Percentiles rank a stretch among this genome's conserved stretches.
phyloP scores from a whole-genome alignment of 2,113 vertebrate species.

The Corythornis cristatus region DNA sequence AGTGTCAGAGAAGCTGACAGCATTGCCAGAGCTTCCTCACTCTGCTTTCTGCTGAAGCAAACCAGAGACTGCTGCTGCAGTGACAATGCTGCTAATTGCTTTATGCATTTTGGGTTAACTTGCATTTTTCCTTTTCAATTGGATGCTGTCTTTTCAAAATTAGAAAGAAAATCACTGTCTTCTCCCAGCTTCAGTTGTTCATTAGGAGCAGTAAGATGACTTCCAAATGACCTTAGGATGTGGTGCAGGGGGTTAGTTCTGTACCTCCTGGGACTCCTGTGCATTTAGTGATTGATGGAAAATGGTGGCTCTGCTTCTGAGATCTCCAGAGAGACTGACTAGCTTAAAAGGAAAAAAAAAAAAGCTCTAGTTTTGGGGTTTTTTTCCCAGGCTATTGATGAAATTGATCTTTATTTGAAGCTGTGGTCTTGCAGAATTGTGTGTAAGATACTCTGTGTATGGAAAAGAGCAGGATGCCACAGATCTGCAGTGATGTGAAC shows the following conservation, averaged over 20 bases:
- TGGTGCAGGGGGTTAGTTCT: neutral
- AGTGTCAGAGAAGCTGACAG: neutral
- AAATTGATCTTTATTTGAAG: neutral
- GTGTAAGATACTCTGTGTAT: neutral
- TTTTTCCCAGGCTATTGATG: rapidly evolving
- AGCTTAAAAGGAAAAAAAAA: neutral
- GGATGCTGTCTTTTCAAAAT: neutral
- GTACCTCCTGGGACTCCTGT: neutral
- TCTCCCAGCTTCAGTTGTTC: neutral
- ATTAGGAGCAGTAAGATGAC: neutral
- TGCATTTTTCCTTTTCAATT: neutral
- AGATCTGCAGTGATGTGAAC: neutral
- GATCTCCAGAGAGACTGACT: neutral
- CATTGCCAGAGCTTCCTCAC: rapidly evolving
- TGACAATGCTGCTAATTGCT: neutral
- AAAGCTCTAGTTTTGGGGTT: neutral
- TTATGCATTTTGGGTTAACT: neutral
- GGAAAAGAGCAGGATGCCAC: neutral
- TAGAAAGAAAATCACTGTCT: neutral
- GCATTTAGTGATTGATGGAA: neutral
- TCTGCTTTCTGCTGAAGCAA: neutral
- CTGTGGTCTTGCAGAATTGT: neutral
- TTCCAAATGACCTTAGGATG: neutral
- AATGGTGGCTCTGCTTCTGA: neutral
- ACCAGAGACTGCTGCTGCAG: neutral